phyloP scores from a whole-genome alignment of 2,888 invertebrate species.

The Macaria liturata region DNA sequence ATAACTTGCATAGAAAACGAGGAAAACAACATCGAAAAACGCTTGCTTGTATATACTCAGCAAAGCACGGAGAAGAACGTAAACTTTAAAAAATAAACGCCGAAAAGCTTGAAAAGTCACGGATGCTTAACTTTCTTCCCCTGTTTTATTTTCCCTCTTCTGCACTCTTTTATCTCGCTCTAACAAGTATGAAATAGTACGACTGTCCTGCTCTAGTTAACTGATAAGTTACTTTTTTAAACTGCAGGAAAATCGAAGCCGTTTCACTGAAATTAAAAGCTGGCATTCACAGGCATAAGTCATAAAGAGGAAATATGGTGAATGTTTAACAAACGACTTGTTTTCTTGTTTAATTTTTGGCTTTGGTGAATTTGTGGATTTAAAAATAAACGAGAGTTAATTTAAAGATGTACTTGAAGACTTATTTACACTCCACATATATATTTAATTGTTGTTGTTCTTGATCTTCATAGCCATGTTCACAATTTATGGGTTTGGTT shows the following conservation, averaged over 20 bases:
- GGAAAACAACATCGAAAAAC: conserved; percentile 72
- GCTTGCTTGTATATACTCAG: conserved; percentile 69
- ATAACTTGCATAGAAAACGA: conserved; percentile 44
- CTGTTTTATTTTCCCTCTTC: conserved; percentile 81
- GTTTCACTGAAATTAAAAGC: conserved; percentile 77
- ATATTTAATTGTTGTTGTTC: too few species aligned
- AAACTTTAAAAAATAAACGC: conserved; percentile 81
- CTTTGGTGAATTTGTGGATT: too few species aligned
- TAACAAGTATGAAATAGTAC: conserved; percentile 38
- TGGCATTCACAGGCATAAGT: conserved; percentile 76
- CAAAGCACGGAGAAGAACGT: conserved; percentile 59
- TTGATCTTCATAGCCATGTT: too few species aligned
- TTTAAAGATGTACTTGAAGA: too few species aligned
- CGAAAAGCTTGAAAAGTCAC: conserved; percentile 83
- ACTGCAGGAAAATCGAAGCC: conserved; percentile 80
- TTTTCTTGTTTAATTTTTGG: background rate
- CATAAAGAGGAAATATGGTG: conserved; percentile 77
- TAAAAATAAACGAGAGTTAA: too few species aligned
- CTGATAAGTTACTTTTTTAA: conserved; percentile 82
- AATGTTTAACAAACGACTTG: conserved; percentile 58
- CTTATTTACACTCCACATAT: too few species aligned
- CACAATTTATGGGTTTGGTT: too few species aligned
- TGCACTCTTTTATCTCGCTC: conserved; percentile 51
- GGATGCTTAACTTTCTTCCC: conserved; percentile 84
- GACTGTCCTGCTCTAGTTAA: conserved; percentile 64